Percentiles rank a stretch among this genome's conserved stretches.
Evolutionary conservation across 2,797 vertebrate species (phyloP).

Genomic region (Psittacula derbiana): DNA sequence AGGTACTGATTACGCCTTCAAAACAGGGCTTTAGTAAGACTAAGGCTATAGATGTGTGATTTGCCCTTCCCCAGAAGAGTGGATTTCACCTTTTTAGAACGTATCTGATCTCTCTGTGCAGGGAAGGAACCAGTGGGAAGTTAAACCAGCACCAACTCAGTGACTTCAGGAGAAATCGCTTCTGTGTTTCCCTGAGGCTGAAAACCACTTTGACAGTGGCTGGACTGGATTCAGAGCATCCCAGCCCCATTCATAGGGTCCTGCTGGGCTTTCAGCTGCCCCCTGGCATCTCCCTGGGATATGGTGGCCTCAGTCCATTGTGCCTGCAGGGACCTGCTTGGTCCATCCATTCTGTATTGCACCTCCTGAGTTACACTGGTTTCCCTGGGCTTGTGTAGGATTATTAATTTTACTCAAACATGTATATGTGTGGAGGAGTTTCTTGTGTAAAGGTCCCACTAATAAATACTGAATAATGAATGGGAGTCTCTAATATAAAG

Average conservation of each 20-base stretch:
- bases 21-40: neutral
- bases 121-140: neutral
- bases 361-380: neutral
- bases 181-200: neutral
- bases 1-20: constrained; percentile 15
- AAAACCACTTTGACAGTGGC: neutral
- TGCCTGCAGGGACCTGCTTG: neutral
- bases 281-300: fast-evolving
- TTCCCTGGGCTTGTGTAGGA: neutral
- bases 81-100: neutral
- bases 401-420: neutral
- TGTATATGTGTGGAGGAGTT: neutral
- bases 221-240: neutral
- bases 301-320: fast-evolving
- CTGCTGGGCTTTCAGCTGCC: neutral
- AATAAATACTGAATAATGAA: neutral
- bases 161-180: neutral
- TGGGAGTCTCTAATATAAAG: neutral
- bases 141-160: neutral
- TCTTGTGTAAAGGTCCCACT: neutral
- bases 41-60: neutral
- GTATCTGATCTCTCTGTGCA: neutral
- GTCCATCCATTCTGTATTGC: neutral
- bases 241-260: fast-evolving
- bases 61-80: neutral